These are phyloP conservation scores for Ptychobarbus kaznakovi DNA, from an alignment of 2,797 vertebrate species.

Conservation along the genomic window DNA sequence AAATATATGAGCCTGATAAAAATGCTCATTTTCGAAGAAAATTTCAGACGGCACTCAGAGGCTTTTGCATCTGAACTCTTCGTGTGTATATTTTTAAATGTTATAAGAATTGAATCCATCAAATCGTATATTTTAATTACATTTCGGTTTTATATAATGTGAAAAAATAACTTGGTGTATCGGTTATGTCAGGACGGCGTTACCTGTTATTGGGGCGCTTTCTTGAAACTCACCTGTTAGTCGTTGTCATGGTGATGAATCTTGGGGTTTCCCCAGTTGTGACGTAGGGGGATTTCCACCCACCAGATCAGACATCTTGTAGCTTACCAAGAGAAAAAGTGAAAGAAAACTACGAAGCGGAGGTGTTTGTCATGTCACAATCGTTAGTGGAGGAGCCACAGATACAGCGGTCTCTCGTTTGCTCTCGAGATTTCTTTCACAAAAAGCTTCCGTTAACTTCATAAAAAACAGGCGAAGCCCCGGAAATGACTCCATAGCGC, in stretches of 20 bases:
- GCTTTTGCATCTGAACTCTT: too few relatives aligned
- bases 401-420: not conserved
- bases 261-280: conserved; percentile 60
- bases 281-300: conserved; percentile 78
- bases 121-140: not conserved
- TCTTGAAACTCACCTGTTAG: conserved; percentile 40
- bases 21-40: too few relatives aligned
- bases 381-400: not conserved
- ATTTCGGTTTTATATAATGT: not conserved
- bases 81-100: too few relatives aligned
- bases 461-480: not conserved
- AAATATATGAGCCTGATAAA: too few relatives aligned
- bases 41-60: too few relatives aligned
- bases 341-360: conserved; percentile 22
- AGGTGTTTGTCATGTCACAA: not conserved
- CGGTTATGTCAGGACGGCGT: not conserved
- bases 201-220: not conserved
- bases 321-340: conserved; percentile 14
- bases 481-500: conserved; percentile 55
- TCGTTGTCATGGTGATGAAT: conserved; percentile 45
- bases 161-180: too few relatives aligned
- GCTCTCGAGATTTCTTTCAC: not conserved
- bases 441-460: not conserved
- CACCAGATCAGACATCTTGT: conserved; percentile 36
- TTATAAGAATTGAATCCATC: not conserved